Percentiles rank a stretch among this genome's conserved stretches.
Conservation (phyloP, 2,888 invertebrate genomes). For the Cataglyphis livida region DNA sequence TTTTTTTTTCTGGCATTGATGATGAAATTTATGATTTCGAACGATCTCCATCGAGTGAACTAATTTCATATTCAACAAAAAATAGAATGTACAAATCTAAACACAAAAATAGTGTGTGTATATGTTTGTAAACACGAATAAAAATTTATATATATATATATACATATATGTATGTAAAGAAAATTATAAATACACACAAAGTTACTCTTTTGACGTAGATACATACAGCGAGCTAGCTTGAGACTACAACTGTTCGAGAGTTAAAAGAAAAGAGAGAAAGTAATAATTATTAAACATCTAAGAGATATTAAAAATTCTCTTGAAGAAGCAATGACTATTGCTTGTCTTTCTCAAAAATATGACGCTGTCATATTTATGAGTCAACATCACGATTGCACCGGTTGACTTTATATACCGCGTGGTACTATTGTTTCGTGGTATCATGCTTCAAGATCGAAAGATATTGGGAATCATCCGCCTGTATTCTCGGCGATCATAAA, state of each 20-base stretch:
- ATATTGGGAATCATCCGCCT: not conserved
- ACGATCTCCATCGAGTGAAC: not conserved
- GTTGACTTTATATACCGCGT: not conserved
- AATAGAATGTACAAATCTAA: conserved; percentile 11
- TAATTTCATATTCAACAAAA: not conserved
- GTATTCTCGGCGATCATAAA: not conserved
- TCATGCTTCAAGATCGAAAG: not conserved
- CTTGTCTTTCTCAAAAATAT: not conserved
- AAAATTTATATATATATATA: not conserved
- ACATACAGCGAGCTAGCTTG: not conserved
- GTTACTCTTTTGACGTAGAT: not conserved
- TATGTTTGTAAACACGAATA: too few relatives aligned
- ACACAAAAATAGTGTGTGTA: conserved; percentile 14
- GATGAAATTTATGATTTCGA: not conserved
- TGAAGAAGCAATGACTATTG: not conserved
- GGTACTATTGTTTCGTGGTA: too few relatives aligned
- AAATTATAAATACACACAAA: too few relatives aligned
- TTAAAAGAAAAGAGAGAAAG: too few relatives aligned
- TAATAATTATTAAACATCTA: not conserved
- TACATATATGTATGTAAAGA: too few relatives aligned
- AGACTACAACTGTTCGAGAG: too few relatives aligned
- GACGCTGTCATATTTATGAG: not conserved
- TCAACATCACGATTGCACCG: not conserved
- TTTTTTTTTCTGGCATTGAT: not conserved
- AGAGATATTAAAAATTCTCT: not conserved